phyloP scores from a whole-genome alignment of 2,888 invertebrate genomes.

The Meta bourneti region DNA sequence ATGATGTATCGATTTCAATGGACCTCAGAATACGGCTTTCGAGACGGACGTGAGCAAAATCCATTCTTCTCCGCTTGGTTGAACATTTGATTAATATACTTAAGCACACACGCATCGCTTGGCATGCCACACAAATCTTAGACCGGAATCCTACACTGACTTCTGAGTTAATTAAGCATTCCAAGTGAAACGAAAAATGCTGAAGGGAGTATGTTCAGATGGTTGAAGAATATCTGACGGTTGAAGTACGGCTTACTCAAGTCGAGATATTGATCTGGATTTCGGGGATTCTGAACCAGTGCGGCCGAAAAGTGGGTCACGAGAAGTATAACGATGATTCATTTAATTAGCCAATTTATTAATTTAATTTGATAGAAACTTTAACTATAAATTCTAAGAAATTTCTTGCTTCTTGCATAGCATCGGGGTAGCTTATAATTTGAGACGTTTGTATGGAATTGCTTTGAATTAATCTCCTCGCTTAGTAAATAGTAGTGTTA shows the following conservation, averaged over 20 bases:
- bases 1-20: slow-evolving; percentile 19
- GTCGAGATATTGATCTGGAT: not conserved
- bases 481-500: too few relatives aligned
- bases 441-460: too few relatives aligned
- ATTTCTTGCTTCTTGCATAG: too few relatives aligned
- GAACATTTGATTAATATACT: slow-evolving; percentile 51
- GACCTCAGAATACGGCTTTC: not conserved
- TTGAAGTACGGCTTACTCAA: not conserved
- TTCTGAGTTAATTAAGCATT: slow-evolving; percentile 5
- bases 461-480: too few relatives aligned
- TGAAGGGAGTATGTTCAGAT: not conserved
- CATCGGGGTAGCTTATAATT: too few relatives aligned
- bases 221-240: too few relatives aligned
- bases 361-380: too few relatives aligned
- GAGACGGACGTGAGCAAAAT: slow-evolving; percentile 41
- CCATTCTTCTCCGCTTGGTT: slow-evolving; percentile 39
- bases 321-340: not conserved
- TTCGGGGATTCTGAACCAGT: not conserved
- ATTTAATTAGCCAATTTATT: not conserved
- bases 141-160: slow-evolving; percentile 7
- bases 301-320: not conserved
- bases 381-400: too few relatives aligned
- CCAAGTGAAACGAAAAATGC: not conserved
- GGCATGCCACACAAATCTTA: slow-evolving; percentile 32
- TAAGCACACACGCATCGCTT: slow-evolving; percentile 13